Percentiles rank a stretch among this genome's conserved stretches.
Evolutionary conservation across 2,888 invertebrate species (phyloP).

Genomic region (Serripes groenlandicus): DNA sequence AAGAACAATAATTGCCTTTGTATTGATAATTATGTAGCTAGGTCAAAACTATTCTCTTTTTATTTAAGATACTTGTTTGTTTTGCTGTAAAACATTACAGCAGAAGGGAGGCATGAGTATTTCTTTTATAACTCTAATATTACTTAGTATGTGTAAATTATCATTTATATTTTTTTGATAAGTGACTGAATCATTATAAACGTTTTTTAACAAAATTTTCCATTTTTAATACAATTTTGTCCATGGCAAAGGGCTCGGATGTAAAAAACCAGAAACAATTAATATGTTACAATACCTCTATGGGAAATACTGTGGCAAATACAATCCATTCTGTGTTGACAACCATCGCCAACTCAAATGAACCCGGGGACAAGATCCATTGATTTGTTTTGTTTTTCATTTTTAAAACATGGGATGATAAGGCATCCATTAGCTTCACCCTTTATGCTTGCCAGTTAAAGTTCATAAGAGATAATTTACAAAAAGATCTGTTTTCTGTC

Average conservation of each 20-base stretch:
- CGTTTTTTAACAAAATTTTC: no score
- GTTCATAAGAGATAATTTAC: background rate
- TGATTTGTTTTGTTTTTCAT: conserved; percentile 23
- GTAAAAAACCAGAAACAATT: conserved; percentile 8
- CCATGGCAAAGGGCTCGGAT: background rate
- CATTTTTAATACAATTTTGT: background rate
- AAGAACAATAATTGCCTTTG: no score
- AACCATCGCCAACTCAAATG: conserved; percentile 44
- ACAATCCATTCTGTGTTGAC: conserved; percentile 17
- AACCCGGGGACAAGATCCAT: conserved; percentile 45
- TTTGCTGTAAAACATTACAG: no score
- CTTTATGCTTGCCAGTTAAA: conserved; percentile 53
- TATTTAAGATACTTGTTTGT: no score
- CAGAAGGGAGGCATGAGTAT: no score
- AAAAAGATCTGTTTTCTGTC: background rate
- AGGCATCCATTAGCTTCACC: conserved; percentile 69
- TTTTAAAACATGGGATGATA: conserved; percentile 55
- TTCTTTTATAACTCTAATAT: no score
- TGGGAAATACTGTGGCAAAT: conserved; percentile 25
- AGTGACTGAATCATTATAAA: no score
- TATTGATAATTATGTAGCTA: no score
- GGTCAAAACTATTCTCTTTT: no score
- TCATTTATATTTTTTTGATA: no score
- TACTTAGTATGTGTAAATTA: no score
- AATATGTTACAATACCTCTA: conserved; percentile 61